Evolutionary conservation across 2,888 invertebrate species (phyloP).

Genomic region (Furcula furcula): DNA sequence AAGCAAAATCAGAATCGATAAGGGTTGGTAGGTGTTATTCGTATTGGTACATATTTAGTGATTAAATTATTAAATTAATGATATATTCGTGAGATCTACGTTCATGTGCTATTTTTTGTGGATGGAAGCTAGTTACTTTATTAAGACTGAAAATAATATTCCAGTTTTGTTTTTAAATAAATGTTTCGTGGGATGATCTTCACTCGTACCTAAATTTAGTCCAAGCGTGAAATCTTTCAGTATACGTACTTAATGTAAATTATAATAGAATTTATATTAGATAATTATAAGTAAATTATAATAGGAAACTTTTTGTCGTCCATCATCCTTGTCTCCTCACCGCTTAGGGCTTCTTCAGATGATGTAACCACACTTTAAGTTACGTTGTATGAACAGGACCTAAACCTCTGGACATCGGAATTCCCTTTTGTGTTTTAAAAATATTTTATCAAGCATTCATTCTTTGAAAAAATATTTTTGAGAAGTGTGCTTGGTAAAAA

Average conservation of each 20-base stretch:
- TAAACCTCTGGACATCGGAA: slow-evolving; percentile 25
- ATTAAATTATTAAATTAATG: slow-evolving; percentile 62
- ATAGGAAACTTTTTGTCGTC: slow-evolving; percentile 72
- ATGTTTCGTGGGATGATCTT: slow-evolving; percentile 49
- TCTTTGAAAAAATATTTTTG: background rate
- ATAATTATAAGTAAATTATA: slow-evolving; percentile 80
- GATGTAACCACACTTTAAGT: slow-evolving; percentile 34
- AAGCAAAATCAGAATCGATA: slow-evolving; percentile 70
- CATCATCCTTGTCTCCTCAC: slow-evolving; percentile 49
- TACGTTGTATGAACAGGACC: slow-evolving; percentile 50
- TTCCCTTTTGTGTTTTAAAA: slow-evolving; percentile 10
- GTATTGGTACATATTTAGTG: slow-evolving; percentile 66
- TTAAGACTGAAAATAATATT: slow-evolving; percentile 77
- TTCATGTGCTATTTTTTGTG: slow-evolving; percentile 39
- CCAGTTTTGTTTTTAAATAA: slow-evolving; percentile 67
- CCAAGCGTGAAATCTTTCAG: slow-evolving; percentile 78
- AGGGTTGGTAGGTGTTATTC: slow-evolving; percentile 71
- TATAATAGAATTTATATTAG: slow-evolving; percentile 80
- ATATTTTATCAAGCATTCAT: slow-evolving; percentile 22
- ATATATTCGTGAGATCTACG: slow-evolving; percentile 27
- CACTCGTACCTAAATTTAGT: slow-evolving; percentile 73
- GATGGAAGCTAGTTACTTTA: slow-evolving; percentile 63
- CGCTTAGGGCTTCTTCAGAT: slow-evolving; percentile 60
- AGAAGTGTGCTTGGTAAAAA: slow-evolving; percentile 21
- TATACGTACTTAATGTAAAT: slow-evolving; percentile 82